phyloP scores from a whole-genome alignment of 2,888 invertebrate species.

The Scaeva pyrastri region DNA sequence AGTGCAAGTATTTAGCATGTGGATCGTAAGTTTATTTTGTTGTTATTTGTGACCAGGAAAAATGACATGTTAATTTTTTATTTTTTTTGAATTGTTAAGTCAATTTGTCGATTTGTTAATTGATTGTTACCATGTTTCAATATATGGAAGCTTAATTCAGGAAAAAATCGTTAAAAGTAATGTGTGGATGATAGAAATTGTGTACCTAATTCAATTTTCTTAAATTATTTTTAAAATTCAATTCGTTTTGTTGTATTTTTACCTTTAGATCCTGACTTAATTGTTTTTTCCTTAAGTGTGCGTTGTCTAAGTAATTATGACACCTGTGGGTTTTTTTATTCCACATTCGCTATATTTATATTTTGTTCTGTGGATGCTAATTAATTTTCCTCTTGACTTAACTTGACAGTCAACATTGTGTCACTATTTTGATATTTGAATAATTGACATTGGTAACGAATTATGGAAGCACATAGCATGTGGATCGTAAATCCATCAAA shows the following conservation, averaged over 20 bases:
- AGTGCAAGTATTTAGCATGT: conserved; percentile 15
- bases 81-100: background rate
- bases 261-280: too few relatives aligned
- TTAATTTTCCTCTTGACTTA: conserved; percentile 61
- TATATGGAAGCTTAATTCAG: too few relatives aligned
- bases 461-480: conserved; percentile 40
- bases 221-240: too few relatives aligned
- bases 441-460: conserved; percentile 52
- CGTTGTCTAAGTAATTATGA: too few relatives aligned
- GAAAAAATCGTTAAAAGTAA: background rate
- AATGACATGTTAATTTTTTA: background rate
- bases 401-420: conserved; percentile 32
- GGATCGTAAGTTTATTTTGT: conserved; percentile 11
- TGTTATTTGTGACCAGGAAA: background rate
- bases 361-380: conserved; percentile 38
- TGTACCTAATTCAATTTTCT: too few relatives aligned
- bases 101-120: background rate
- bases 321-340: background rate
- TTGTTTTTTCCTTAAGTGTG: too few relatives aligned
- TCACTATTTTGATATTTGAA: conserved; percentile 37
- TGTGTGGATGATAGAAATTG: too few relatives aligned
- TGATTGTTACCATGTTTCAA: background rate
- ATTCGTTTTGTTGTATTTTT: too few relatives aligned
- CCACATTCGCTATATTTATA: background rate
- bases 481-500: conserved; percentile 59